Evolutionary conservation across 2,113 vertebrate species (phyloP).

Genomic region (Myanophis thanlyinensis): DNA sequence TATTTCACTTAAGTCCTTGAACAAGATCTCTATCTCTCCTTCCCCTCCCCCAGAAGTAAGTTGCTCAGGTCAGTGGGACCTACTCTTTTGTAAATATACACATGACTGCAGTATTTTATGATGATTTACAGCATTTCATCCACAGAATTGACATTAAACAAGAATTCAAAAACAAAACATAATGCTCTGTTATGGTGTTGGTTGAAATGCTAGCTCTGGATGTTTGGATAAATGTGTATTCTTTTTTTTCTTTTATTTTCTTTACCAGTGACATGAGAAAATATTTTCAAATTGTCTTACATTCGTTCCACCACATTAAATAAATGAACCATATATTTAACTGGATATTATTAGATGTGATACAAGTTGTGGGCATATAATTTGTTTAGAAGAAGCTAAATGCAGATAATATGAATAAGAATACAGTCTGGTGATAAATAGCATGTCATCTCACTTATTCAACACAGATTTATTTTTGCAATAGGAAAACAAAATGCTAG

Average conservation of each 20-base stretch:
- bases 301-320: not conserved
- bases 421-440: not conserved
- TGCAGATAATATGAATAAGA: not conserved
- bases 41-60: not conserved
- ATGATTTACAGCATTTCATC: not conserved
- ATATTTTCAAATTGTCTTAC: fast-evolving
- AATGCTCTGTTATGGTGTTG: not conserved
- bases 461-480: not conserved
- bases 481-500: not conserved
- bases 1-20: no score
- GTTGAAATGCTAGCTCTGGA: not conserved
- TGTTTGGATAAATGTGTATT: fast-evolving
- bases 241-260: fast-evolving
- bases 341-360: not conserved
- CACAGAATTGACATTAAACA: not conserved
- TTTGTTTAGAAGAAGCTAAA: not conserved
- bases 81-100: not conserved
- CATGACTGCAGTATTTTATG: not conserved
- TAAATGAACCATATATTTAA: not conserved
- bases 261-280: fast-evolving
- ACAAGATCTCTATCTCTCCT: not conserved
- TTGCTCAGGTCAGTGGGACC: not conserved
- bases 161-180: not conserved
- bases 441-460: not conserved
- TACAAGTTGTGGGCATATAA: not conserved